Base-by-base conservation (phyloP, 2,113 vertebrate species). In the Romanogobio albipinnatus region DNA sequence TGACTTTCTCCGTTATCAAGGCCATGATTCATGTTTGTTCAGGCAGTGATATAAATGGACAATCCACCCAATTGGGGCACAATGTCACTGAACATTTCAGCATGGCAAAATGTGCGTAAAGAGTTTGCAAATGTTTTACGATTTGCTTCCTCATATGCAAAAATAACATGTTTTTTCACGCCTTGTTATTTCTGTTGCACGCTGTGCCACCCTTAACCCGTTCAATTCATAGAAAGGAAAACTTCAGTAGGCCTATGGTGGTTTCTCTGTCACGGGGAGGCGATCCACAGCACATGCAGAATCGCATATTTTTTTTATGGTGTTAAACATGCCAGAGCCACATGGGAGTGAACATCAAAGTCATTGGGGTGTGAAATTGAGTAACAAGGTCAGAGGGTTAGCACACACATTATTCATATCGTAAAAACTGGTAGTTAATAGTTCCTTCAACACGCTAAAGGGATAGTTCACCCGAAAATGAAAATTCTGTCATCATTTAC, bases 1-100 rank as follows among this genome's bases (percentile, higher is more conserved):
- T 79, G 56, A 77, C 73, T 84, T 43, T 87, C 59, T 49, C n/a
- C 36, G 59, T 61, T 53, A 83, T 87, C 22, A 84, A 61, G 88
- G 66, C 49, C 43, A 84, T 26, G 39, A 26, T 56, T 49, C 10
- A 26, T 56, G 47, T 82, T 82, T 82, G 33, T 58, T 73, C 66
- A 71, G 79, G 45, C 79, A 33, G 43, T 19, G 15, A 36, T 45
- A 53, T 36, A 68, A 53, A 68, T 53, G 45, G 62, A 11, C 26
- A 81, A 51, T 81, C 62, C 26, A 36, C 43, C 61, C 45, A 14
- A 68, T 19, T 2, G 33, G 17, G 15, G 59, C 58, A 36, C 62
- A 51, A 68, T 45, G 62, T 51, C 62, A 68, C 24, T 10, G 17
- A 3, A 29, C 39, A 29, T 59, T 77, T 43, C 43, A 17, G n/a